phyloP scores from a whole-genome alignment of 2,888 invertebrate species.

The Choreutis nemorana region DNA sequence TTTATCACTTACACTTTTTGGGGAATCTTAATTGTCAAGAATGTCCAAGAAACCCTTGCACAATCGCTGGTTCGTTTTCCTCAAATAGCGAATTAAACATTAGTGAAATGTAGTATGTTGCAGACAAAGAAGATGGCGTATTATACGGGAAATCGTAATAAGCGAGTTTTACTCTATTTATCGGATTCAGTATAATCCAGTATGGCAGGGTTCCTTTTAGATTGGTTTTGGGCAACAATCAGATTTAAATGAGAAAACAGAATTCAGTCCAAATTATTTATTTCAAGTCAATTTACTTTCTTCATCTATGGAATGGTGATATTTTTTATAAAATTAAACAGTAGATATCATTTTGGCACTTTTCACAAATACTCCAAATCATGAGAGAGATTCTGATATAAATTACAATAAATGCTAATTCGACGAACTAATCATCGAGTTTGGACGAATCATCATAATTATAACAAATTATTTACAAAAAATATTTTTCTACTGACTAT shows the following conservation, averaged over 20 bases:
- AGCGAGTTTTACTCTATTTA: slow-evolving; percentile 1
- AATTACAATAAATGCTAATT: slow-evolving; percentile 40
- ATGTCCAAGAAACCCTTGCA: too few relatives aligned
- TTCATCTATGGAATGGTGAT: slow-evolving; percentile 52
- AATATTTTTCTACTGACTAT: slow-evolving; percentile 30
- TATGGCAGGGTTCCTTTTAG: too few relatives aligned
- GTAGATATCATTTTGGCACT: slow-evolving; percentile 49
- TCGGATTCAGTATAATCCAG: too few relatives aligned
- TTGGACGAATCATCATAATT: slow-evolving; percentile 38
- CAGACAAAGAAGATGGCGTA: background rate
- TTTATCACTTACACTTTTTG: too few relatives aligned
- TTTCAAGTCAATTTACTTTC: slow-evolving; percentile 37
- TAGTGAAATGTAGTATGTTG: too few relatives aligned
- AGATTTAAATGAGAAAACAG: slow-evolving; percentile 18
- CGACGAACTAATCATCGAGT: slow-evolving; percentile 19
- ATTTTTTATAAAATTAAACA: slow-evolving; percentile 22
- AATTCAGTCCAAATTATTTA: slow-evolving; percentile 59
- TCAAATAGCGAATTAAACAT: too few relatives aligned
- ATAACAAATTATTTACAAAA: slow-evolving; percentile 56
- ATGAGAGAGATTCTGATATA: slow-evolving; percentile 49
- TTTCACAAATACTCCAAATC: slow-evolving; percentile 25
- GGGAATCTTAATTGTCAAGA: too few relatives aligned
- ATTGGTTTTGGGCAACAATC: background rate
- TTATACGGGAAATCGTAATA: slow-evolving; percentile 9
- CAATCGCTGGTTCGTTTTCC: too few relatives aligned